These are phyloP conservation scores for Zelleria hepariella DNA, from an alignment of 2,888 invertebrate genomes.

Conservation along the genomic window DNA sequence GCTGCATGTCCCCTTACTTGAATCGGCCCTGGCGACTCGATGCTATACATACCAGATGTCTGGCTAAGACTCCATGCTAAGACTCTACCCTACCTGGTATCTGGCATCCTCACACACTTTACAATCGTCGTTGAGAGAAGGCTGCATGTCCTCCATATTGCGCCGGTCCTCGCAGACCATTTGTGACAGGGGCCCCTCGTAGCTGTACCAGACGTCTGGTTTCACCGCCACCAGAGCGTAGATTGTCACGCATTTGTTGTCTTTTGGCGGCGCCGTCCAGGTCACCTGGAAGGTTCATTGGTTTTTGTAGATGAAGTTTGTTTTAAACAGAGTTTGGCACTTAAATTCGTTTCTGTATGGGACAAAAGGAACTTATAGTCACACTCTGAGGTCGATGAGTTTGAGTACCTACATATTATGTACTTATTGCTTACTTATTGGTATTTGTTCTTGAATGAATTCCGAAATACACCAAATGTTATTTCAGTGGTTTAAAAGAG, in stretches of 20 bases:
- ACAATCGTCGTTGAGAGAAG: constrained; percentile 45
- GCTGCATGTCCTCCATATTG: constrained; percentile 54
- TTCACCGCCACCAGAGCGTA: constrained; percentile 51
- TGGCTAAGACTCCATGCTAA: too few relatives aligned
- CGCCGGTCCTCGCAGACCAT: constrained; percentile 50
- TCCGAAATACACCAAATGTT: too few relatives aligned
- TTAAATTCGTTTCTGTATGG: too few relatives aligned
- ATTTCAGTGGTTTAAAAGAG: too few relatives aligned
- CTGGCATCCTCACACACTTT: constrained; percentile 52
- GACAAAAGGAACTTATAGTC: too few relatives aligned
- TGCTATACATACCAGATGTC: too few relatives aligned
- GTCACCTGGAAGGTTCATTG: constrained; percentile 26
- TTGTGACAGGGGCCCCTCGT: constrained; percentile 45
- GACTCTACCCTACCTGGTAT: constrained; percentile 36
- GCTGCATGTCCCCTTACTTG: too few relatives aligned
- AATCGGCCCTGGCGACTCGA: too few relatives aligned
- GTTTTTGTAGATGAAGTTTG: neutral
- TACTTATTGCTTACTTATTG: too few relatives aligned
- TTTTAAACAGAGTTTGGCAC: neutral
- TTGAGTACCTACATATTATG: too few relatives aligned
- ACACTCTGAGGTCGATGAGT: too few relatives aligned
- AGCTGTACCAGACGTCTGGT: constrained; percentile 54
- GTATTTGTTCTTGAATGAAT: too few relatives aligned
- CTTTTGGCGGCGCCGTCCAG: constrained; percentile 52
- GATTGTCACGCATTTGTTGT: constrained; percentile 53